A percentile compares a stretch with the other conserved stretches of the same genome.
phyloP scores from a whole-genome alignment of 2,797 vertebrate species.

The Sarcophilus harrisii region DNA sequence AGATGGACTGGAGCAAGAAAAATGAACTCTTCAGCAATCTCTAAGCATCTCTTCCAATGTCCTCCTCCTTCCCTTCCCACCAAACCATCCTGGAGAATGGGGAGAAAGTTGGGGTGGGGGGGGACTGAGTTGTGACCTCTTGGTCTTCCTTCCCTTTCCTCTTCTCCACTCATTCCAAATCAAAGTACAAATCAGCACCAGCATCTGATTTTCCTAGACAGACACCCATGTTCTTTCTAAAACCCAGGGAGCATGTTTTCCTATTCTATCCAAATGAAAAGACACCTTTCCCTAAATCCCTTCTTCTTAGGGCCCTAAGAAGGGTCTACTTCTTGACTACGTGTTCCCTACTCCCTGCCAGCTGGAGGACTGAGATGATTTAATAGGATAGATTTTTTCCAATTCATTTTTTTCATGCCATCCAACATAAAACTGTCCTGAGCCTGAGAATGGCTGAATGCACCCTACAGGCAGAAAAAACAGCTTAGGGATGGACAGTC shows the following conservation, averaged over 20 bases:
- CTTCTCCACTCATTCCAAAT: slow-evolving; percentile 40
- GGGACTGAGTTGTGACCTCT: not conserved
- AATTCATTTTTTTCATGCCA: not conserved
- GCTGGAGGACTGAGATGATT: not conserved
- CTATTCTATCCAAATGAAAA: slow-evolving; percentile 35
- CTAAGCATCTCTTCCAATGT: slow-evolving; percentile 81
- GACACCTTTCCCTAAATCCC: not conserved
- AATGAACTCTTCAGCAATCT: slow-evolving; percentile 98
- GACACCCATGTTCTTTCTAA: slow-evolving; percentile 23
- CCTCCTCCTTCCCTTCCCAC: not conserved
- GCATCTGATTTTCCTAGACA: slow-evolving; percentile 61
- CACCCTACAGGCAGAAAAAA: not conserved
- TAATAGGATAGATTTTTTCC: not conserved
- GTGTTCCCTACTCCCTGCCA: not conserved
- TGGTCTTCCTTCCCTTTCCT: not conserved
- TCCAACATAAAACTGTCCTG: not conserved
- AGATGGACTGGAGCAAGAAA: slow-evolving; percentile 99
- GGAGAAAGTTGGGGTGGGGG: not conserved
- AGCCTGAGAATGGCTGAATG: not conserved
- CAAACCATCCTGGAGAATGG: not conserved
- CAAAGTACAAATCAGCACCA: slow-evolving; percentile 69
- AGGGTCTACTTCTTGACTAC: not conserved
- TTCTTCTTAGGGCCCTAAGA: not conserved
- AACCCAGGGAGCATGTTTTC: not conserved
- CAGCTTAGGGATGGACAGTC: not conserved